Percentiles rank a stretch among this genome's conserved stretches.
phyloP scores from a whole-genome alignment of 2,113 vertebrate genomes.

The Chloropsis hardwickii region DNA sequence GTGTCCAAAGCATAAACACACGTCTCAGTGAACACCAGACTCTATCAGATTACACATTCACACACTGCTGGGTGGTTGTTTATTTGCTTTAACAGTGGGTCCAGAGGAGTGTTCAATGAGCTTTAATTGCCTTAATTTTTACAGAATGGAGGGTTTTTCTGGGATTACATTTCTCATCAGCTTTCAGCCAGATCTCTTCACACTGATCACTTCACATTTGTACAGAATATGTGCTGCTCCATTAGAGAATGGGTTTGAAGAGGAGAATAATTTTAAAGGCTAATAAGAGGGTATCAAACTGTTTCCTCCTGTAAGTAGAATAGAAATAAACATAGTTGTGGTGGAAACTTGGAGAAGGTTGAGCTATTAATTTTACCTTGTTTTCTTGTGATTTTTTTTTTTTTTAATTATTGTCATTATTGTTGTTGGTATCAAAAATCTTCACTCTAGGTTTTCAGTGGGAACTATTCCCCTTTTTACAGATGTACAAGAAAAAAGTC shows the following conservation, averaged over 20 bases:
- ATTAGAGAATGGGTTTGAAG: background rate
- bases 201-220: background rate
- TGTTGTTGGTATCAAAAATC: background rate
- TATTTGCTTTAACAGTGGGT: conserved; percentile 29
- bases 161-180: background rate
- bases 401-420: background rate
- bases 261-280: background rate
- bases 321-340: background rate
- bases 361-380: fast-evolving
- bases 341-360: background rate
- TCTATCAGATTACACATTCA: background rate
- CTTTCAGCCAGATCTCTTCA: background rate
- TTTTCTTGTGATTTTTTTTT: fast-evolving
- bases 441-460: background rate
- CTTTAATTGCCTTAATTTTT: conserved; percentile 52
- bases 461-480: background rate
- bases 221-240: background rate
- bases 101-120: background rate
- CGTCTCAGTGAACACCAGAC: background rate
- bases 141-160: background rate
- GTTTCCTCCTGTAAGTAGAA: background rate
- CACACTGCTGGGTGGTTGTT: background rate
- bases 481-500: background rate
- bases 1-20: conserved; percentile 19
- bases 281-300: background rate